Conservation (phyloP, 2,797 vertebrate species). For the Taeniopygia guttata region DNA sequence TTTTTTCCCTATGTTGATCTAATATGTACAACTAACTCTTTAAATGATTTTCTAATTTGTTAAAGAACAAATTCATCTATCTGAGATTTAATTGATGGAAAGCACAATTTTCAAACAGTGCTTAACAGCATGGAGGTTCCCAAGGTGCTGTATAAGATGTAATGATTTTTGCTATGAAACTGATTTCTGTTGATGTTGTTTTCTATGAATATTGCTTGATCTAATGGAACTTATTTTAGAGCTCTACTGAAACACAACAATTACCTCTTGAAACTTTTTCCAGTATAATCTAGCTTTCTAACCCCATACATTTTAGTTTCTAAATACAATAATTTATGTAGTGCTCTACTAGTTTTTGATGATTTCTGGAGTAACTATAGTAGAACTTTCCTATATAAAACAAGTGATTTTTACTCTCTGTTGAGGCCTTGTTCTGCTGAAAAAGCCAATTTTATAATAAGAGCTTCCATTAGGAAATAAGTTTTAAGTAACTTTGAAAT, state of each 20-base stretch:
- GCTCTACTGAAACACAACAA: not conserved
- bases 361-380: not conserved
- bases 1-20: not conserved
- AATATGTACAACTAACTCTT: not conserved
- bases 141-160: not conserved
- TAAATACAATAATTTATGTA: not conserved
- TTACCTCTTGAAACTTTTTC: not conserved
- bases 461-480: not conserved
- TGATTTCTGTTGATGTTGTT: not conserved
- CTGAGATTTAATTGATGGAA: not conserved
- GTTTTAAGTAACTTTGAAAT: not conserved
- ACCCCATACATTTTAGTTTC: not conserved
- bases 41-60: not conserved
- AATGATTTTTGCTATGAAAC: not conserved
- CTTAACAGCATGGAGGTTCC: not conserved
- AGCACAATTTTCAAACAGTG: not conserved
- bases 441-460: not conserved
- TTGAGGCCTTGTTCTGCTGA: not conserved
- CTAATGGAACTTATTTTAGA: not conserved
- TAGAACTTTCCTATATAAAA: not conserved
- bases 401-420: not conserved
- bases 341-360: not conserved
- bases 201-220: not conserved
- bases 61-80: not conserved
- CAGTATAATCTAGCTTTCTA: not conserved